Percentiles rank a stretch among this genome's conserved stretches.
phyloP scores from a whole-genome alignment of 1,140 invertebrate species.

The Calliphora vicina region DNA sequence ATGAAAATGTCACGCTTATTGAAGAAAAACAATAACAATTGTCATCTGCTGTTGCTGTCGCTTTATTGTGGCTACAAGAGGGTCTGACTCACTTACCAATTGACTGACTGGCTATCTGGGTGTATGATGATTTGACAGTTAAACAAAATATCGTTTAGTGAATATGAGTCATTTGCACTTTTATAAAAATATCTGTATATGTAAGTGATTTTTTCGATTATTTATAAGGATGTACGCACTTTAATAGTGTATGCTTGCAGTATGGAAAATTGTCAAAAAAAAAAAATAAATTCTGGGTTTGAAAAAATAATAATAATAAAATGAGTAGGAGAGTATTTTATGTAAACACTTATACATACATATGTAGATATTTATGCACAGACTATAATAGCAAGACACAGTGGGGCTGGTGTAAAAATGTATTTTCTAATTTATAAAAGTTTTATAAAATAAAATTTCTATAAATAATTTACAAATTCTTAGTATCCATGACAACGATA shows the following conservation, averaged over 20 bases:
- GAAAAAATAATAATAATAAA: not conserved
- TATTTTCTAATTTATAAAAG: no score
- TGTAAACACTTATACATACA: no score
- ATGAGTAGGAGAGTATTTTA: not conserved
- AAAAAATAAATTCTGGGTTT: not conserved
- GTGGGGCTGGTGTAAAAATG: no score
- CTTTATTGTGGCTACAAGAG: not conserved
- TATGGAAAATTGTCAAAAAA: not conserved
- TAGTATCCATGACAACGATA: no score
- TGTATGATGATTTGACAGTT: not conserved
- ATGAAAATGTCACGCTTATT: constrained; percentile 62
- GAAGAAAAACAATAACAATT: constrained; percentile 20
- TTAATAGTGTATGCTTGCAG: not conserved
- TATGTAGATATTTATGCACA: no score
- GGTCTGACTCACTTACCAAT: not conserved
- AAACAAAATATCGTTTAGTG: not conserved
- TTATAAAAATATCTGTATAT: not conserved
- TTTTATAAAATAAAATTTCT: no score
- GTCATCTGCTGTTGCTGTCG: constrained; percentile 13
- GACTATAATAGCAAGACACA: no score
- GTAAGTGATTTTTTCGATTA: not conserved
- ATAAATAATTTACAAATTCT: no score
- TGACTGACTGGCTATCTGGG: not conserved
- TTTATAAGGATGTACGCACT: not conserved
- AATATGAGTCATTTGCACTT: not conserved